Conservation (phyloP, 2,113 vertebrate species). For the Triplophysa siluroides region DNA sequence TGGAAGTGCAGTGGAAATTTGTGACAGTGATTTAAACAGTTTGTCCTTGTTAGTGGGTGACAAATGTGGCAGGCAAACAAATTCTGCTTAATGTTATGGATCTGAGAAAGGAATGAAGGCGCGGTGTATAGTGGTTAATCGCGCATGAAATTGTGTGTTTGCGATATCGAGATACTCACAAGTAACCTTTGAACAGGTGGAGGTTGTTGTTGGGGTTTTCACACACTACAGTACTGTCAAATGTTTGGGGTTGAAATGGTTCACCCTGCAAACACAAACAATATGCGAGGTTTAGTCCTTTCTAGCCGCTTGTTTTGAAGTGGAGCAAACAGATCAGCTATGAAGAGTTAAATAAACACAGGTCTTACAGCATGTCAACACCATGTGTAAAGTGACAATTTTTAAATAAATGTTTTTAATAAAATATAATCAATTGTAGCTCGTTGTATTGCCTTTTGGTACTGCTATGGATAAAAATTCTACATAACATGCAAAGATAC, state of each 20-base stretch:
- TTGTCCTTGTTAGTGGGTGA: constrained; percentile 25
- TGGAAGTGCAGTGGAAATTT: neutral
- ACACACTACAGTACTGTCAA: constrained; percentile 80
- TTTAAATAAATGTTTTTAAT: too few relatives aligned
- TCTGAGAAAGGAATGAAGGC: constrained; percentile 36
- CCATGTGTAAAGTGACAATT: too few relatives aligned
- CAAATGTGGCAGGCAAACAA: constrained; percentile 9
- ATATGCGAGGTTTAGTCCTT: neutral
- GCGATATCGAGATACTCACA: constrained; percentile 69
- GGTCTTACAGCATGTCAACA: too few relatives aligned
- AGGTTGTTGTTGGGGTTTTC: constrained; percentile 89
- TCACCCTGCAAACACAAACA: constrained; percentile 56
- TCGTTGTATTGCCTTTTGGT: too few relatives aligned
- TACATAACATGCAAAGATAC: too few relatives aligned
- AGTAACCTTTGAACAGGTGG: constrained; percentile 88
- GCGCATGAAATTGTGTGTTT: constrained; percentile 50
- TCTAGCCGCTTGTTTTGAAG: neutral
- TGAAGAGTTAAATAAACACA: constrained; percentile 24
- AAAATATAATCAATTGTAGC: too few relatives aligned
- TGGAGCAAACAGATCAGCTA: neutral
- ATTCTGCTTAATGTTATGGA: constrained; percentile 42
- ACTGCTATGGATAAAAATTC: too few relatives aligned
- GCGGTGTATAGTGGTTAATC: constrained; percentile 29
- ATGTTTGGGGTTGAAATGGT: constrained; percentile 76
- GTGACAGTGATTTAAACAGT: constrained; percentile 1